These are phyloP conservation scores for Ophion slaviceki DNA, from an alignment of 2,888 invertebrate genomes.

Conservation along the genomic window DNA sequence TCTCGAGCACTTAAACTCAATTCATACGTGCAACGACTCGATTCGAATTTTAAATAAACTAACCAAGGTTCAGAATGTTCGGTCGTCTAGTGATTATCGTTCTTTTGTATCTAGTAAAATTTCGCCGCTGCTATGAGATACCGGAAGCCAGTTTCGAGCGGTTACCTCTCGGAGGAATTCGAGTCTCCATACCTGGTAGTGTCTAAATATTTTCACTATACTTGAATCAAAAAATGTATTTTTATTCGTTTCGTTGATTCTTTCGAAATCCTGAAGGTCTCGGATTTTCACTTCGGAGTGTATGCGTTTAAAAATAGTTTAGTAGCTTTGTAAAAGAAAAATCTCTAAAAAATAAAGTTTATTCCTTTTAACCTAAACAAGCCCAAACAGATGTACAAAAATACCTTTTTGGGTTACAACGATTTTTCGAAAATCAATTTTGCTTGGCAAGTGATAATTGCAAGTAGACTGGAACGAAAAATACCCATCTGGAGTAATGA, in stretches of 20 bases:
- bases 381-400: too few relatives aligned
- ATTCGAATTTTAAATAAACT: too few relatives aligned
- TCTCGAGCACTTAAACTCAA: too few relatives aligned
- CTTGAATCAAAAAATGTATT: not conserved
- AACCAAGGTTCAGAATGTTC: not conserved
- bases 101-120: slow-evolving; percentile 14
- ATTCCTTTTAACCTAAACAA: too few relatives aligned
- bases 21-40: too few relatives aligned
- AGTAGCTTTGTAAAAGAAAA: too few relatives aligned
- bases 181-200: slow-evolving; percentile 81
- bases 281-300: not conserved
- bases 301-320: not conserved
- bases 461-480: not conserved
- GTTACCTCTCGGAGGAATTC: slow-evolving; percentile 80
- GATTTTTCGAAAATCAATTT: too few relatives aligned
- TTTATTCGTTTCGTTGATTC: not conserved
- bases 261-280: not conserved
- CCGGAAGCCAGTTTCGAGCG: slow-evolving; percentile 80
- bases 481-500: not conserved
- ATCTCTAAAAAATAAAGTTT: too few relatives aligned
- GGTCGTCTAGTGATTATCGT: not conserved
- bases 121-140: slow-evolving; percentile 71
- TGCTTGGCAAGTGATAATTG: too few relatives aligned
- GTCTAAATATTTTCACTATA: not conserved
- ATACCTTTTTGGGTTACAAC: too few relatives aligned